These are phyloP conservation scores for Phaenicophaeus curvirostris DNA, from an alignment of 2,797 vertebrate species.

Conservation along the genomic window DNA sequence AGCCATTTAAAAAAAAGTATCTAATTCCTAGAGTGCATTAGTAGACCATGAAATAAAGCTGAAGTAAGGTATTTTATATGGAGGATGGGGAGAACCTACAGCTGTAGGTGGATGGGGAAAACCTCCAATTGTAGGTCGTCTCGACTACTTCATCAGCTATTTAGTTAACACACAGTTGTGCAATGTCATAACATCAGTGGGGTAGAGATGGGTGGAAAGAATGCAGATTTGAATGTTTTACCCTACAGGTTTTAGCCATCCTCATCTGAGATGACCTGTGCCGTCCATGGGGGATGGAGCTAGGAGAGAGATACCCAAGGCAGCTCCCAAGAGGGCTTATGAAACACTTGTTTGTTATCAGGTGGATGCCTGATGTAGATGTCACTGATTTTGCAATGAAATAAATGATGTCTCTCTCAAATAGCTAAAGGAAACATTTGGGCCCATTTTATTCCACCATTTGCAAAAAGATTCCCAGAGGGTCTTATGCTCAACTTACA, in stretches of 20 bases:
- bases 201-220: neutral
- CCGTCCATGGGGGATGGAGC: neutral
- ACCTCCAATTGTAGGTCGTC: neutral
- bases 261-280: neutral
- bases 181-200: no score
- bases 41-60: slow-evolving; percentile 20
- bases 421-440: slow-evolving; percentile 1
- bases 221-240: neutral
- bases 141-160: neutral
- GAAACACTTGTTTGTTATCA: accelerated
- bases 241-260: neutral
- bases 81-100: neutral
- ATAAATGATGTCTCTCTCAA: neutral
- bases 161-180: neutral
- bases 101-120: neutral
- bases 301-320: neutral
- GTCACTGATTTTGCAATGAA: neutral
- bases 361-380: neutral
- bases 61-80: neutral
- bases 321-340: neutral
- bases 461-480: neutral
- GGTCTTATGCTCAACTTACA: neutral
- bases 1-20: neutral
- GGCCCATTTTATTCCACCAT: neutral
- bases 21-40: slow-evolving; percentile 14